These are phyloP conservation scores for Campoletis raptor DNA, from an alignment of 2,888 invertebrate species.

Conservation along the genomic window DNA sequence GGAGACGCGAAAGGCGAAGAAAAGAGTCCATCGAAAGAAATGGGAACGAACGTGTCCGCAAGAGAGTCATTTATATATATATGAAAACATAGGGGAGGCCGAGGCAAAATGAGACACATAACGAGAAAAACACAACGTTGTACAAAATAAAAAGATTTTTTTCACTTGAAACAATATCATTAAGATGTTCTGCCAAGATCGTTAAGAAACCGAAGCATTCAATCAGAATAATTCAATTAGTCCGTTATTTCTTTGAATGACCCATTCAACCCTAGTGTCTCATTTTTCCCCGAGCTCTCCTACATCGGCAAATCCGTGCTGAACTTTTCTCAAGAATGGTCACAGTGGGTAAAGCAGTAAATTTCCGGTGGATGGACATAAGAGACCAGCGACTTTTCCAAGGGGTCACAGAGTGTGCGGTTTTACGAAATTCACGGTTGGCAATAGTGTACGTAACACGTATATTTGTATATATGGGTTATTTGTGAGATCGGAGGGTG, in stretches of 20 bases:
- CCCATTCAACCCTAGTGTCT: background rate
- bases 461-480: slow-evolving; percentile 17
- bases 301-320: slow-evolving; percentile 8
- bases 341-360: slow-evolving; percentile 55
- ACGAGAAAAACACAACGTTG: background rate
- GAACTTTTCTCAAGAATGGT: slow-evolving; percentile 53
- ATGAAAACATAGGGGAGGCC: background rate
- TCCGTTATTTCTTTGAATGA: background rate
- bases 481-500: slow-evolving; percentile 14
- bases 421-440: slow-evolving; percentile 59
- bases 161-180: background rate
- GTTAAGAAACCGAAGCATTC: background rate
- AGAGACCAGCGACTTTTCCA: slow-evolving; percentile 34
- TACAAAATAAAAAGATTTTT: background rate
- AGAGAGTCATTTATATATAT: slow-evolving; percentile 28
- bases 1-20: slow-evolving; percentile 16
- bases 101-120: background rate
- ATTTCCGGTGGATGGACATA: slow-evolving; percentile 58
- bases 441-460: slow-evolving; percentile 33
- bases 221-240: background rate
- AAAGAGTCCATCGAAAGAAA: slow-evolving; percentile 42
- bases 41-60: slow-evolving; percentile 53
- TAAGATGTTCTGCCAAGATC: background rate
- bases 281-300: background rate
- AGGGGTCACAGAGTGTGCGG: slow-evolving; percentile 55